These are phyloP conservation scores for Osmerus eperlanus DNA, from an alignment of 2,113 vertebrate species.

Conservation along the genomic window DNA sequence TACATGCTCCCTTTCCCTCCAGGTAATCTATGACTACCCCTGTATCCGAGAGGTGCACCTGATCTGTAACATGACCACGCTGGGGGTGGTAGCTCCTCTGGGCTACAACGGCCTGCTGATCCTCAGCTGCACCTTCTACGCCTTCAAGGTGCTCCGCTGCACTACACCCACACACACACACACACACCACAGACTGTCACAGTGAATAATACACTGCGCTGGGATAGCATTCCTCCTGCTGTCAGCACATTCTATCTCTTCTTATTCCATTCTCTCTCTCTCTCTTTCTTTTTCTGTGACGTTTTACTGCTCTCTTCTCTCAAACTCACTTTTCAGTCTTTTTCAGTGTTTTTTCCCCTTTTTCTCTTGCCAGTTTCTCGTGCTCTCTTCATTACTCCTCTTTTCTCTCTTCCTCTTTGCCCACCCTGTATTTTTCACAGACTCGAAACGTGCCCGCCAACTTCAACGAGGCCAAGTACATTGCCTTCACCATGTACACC, in stretches of 20 bases:
- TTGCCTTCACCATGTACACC: slow-evolving; percentile 99
- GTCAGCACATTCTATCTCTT: neutral
- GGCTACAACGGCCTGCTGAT: slow-evolving; percentile 97
- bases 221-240: neutral
- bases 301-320: neutral
- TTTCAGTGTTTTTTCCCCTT: neutral
- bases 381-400: neutral
- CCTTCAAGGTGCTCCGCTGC: slow-evolving; percentile 79
- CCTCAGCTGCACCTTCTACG: slow-evolving; percentile 98
- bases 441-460: slow-evolving; percentile 97
- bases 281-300: neutral
- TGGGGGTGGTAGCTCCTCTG: slow-evolving; percentile 94
- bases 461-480: slow-evolving; percentile 98
- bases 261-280: neutral
- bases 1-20: neutral
- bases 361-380: neutral
- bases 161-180: neutral
- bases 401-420: too few relatives aligned
- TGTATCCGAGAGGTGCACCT: slow-evolving; percentile 95
- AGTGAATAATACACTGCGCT: neutral
- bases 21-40: slow-evolving; percentile 92
- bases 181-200: neutral
- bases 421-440: slow-evolving; percentile 35
- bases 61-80: slow-evolving; percentile 95
- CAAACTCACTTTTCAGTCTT: neutral